These are phyloP conservation scores for Tipula confusa DNA, from an alignment of 2,888 invertebrate genomes.

Conservation along the genomic window DNA sequence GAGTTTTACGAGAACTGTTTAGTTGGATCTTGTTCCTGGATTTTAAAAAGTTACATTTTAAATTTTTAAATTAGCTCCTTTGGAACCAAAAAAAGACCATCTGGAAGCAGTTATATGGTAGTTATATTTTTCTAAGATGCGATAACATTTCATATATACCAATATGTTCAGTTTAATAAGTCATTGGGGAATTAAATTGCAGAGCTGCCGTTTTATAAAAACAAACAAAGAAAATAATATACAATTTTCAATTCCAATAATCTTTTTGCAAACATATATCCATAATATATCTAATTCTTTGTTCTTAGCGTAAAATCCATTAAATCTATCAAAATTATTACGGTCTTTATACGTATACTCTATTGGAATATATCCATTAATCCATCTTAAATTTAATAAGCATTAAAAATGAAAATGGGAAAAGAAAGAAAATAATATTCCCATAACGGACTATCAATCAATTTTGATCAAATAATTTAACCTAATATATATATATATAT, in stretches of 20 bases:
- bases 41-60: too few relatives aligned
- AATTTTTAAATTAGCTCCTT: too few relatives aligned
- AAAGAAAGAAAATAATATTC: not conserved
- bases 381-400: not conserved
- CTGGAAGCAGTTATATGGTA: too few relatives aligned
- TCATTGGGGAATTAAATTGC: not conserved
- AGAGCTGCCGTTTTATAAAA: not conserved
- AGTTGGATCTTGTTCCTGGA: too few relatives aligned
- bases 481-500: not conserved
- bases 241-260: not conserved
- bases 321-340: not conserved
- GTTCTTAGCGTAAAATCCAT: not conserved
- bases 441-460: not conserved
- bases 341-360: not conserved
- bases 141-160: too few relatives aligned
- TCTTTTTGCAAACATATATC: not conserved
- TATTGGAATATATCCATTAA: not conserved
- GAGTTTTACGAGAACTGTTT: too few relatives aligned
- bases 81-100: too few relatives aligned
- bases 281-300: not conserved
- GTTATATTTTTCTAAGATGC: too few relatives aligned
- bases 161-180: not conserved
- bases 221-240: not conserved
- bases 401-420: not conserved
- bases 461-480: not conserved